Conservation (phyloP, 2,888 invertebrate genomes). For the Apotomis betuletana region DNA sequence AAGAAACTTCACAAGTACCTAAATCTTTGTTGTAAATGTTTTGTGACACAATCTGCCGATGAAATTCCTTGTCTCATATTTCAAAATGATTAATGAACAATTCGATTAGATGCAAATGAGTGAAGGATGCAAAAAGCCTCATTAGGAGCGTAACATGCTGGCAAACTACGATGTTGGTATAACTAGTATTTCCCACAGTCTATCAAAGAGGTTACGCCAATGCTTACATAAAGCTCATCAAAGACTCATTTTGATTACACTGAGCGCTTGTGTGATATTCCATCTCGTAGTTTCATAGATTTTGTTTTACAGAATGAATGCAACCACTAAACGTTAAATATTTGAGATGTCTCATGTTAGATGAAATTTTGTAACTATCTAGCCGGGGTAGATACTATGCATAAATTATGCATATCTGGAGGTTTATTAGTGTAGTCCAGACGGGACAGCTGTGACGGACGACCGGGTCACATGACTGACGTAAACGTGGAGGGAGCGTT, state of each 20-base stretch:
- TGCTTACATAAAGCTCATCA: constrained; percentile 12
- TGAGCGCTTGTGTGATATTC: too few relatives aligned
- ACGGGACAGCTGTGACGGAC: constrained; percentile 35
- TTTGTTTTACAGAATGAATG: not conserved
- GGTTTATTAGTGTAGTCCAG: constrained; percentile 31
- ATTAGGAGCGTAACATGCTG: constrained; percentile 22
- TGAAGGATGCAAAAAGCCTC: constrained; percentile 29
- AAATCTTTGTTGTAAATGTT: not conserved
- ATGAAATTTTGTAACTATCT: not conserved
- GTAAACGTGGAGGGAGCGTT: constrained; percentile 10
- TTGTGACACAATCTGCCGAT: constrained; percentile 2
- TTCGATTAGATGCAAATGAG: constrained; percentile 29
- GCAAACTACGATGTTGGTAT: constrained; percentile 9
- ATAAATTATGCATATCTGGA: constrained; percentile 35
- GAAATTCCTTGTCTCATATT: constrained; percentile 23
- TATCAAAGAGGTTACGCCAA: constrained; percentile 2
- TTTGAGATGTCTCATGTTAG: too few relatives aligned
- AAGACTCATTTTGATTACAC: constrained; percentile 1
- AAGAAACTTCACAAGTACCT: too few relatives aligned
- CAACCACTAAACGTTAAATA: too few relatives aligned
- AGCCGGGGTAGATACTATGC: constrained; percentile 16
- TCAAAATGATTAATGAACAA: constrained; percentile 32
- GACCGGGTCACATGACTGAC: constrained; percentile 23
- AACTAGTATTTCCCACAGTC: constrained; percentile 16
- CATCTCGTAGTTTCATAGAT: not conserved